These are phyloP conservation scores for Gerosis bhagava DNA, from an alignment of 2,888 invertebrate genomes.

Conservation along the genomic window DNA sequence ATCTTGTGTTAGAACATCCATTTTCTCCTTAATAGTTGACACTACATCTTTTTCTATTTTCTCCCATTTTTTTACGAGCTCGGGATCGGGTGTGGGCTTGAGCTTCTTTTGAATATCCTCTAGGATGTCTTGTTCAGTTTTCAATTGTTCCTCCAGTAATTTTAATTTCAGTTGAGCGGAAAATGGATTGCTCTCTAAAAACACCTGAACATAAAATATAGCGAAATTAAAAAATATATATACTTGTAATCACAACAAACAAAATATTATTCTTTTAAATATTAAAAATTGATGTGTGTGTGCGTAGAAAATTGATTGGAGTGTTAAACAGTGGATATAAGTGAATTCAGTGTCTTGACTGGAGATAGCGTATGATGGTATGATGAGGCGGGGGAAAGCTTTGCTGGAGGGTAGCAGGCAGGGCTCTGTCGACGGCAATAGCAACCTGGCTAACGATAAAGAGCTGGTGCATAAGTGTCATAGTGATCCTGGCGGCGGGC, in stretches of 20 bases:
- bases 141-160: slow-evolving; percentile 82
- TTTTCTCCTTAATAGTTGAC: slow-evolving; percentile 70
- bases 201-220: slow-evolving; percentile 82
- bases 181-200: slow-evolving; percentile 93
- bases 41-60: slow-evolving; percentile 76
- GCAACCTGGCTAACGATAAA: slow-evolving; percentile 70
- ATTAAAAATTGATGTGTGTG: too few species aligned
- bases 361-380: slow-evolving; percentile 74
- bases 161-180: slow-evolving; percentile 86
- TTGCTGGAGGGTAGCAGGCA: slow-evolving; percentile 74
- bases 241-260: too few species aligned
- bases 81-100: slow-evolving; percentile 69
- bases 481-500: slow-evolving; percentile 84
- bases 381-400: slow-evolving; percentile 75
- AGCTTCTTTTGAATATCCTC: slow-evolving; percentile 81
- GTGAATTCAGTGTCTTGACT: slow-evolving; percentile 31
- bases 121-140: slow-evolving; percentile 83
- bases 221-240: slow-evolving; percentile 9
- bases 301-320: slow-evolving; percentile 20
- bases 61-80: slow-evolving; percentile 74
- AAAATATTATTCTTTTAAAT: too few species aligned
- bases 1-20: slow-evolving; percentile 70
- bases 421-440: slow-evolving; percentile 72
- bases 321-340: slow-evolving; percentile 25
- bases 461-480: slow-evolving; percentile 87